Percentiles rank a stretch among this genome's conserved stretches.
These are phyloP conservation scores for Dendrolimus houi DNA, from an alignment of 2,888 invertebrate species.

Conservation along the genomic window DNA sequence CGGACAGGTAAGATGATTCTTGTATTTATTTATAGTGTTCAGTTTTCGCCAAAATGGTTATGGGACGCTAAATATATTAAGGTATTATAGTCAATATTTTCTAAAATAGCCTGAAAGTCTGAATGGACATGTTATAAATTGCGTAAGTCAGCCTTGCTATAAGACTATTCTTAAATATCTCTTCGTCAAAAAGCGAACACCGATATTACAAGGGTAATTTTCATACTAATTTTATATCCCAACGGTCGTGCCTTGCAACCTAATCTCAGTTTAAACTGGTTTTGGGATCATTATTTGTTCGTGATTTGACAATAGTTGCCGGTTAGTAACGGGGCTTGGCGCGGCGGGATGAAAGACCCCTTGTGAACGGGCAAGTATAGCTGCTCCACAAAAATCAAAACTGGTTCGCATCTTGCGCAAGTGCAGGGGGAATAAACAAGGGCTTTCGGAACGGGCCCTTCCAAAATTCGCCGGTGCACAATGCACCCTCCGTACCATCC, in stretches of 20 bases:
- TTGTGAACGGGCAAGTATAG: slow-evolving; percentile 44
- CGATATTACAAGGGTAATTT: neutral
- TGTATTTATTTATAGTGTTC: too few species aligned
- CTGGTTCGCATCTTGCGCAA: slow-evolving; percentile 75
- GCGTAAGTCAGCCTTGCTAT: too few species aligned
- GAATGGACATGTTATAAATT: too few species aligned
- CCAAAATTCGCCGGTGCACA: slow-evolving; percentile 75
- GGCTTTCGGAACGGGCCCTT: slow-evolving; percentile 67
- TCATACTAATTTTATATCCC: neutral
- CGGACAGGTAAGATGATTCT: too few species aligned
- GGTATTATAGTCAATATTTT: too few species aligned
- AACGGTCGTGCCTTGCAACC: neutral
- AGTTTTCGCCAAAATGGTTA: too few species aligned
- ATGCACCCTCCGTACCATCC: slow-evolving; percentile 75
- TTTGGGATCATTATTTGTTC: slow-evolving; percentile 14
- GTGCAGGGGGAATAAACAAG: slow-evolving; percentile 68
- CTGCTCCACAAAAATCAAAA: slow-evolving; percentile 68
- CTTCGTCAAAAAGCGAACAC: neutral
- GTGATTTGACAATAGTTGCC: slow-evolving; percentile 23
- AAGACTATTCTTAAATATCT: neutral
- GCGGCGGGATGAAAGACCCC: slow-evolving; percentile 44
- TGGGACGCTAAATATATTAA: too few species aligned
- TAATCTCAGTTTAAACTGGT: slow-evolving; percentile 2
- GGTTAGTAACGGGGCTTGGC: slow-evolving; percentile 31
- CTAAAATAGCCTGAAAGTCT: too few species aligned